Base-by-base conservation (phyloP, 2,113 vertebrate species). In the Neolamprologus sp. region DNA sequence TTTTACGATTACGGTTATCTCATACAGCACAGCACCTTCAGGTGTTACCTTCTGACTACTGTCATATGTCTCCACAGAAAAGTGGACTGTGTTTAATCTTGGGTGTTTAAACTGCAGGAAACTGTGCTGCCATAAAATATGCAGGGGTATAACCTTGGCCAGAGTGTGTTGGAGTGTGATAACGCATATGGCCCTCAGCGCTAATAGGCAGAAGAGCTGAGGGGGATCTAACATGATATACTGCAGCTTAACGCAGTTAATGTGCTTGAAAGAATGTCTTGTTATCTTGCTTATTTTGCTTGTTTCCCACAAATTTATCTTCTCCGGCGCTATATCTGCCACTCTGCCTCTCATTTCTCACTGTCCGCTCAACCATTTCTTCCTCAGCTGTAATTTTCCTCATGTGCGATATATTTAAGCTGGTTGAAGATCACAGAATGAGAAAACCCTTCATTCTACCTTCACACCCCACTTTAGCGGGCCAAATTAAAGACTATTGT, bases 151-250 rank as follows among this genome's bases (percentile, higher is more conserved):
- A 90, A 92, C 89, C 85, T 92, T 90, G 92, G 88, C 73, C 88
- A 51, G 28, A 84, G 82, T 89, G 86, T 95, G 94, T 83, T 85
- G 40, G 53, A 85, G 82, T 47, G 79, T 35, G 93, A 95, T 94
- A 94, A 94, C 91, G 26, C 86, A 68, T 63, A 63, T 5, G 57
- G 84, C 53, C 78, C 87, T 65, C 26, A 33, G 51, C 47, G 89
- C 71, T 90, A 88, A 92, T 84, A 86, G 84, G 83, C 55, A 54
- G 35, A 9, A 57, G 84, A 71, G 87, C 84, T 54, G 90, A 87
- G 35, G 65, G 60, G 87, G 85, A 53, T 87, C 87, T 89, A 85
- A 17, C 37, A 45, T 90, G 92, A 94, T 92, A 90, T 89, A 91
- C 81, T 86, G 83, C 23, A 87, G 82, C 85, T 89, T 89, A 88